Evolutionary conservation across 2,797 vertebrate genomes (phyloP), one percentile per base, ranked within the genome.

Genomic region (Arnoldichthys spilopterus): DNA sequence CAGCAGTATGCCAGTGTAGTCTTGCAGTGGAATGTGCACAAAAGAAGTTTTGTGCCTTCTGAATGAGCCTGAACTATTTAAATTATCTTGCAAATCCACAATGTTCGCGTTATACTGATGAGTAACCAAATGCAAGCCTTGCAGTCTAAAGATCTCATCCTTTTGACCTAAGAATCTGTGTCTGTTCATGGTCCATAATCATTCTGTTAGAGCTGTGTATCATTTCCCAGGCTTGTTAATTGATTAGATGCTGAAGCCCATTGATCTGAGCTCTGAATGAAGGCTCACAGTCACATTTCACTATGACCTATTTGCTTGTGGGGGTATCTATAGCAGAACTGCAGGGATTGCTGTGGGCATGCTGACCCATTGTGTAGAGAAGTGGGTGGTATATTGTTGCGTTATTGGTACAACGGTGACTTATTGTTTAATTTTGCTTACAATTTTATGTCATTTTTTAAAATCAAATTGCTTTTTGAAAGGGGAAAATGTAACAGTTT

Each of bases 161-260:
- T 34, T 18, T 80, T 75, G 54, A 72, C 78, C 34, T 6, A 0
- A 43, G 2, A 28, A 6, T 22, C 13, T 54, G 6, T 4, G 24
- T 74, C 80, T 24, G 1, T 43, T 54, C 13, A 24, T 7, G 20
- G 13, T 26, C 56, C 28, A 24, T 53, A 69, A 69, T 69, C 28
- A 13, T 49, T 78, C 2, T 5, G 2, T 32, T 47, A 18, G 53
- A 40, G 28, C 47, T 26, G 58, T 30, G 24, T 32, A 34, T 85
- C 78, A 71, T 83, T 81, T 75, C 72, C 61, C 67, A 76, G 85
- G 86, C 83, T 0, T 54, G 82, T 86, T 79, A 82, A 89, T 89
- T 67, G 87, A 90, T 77, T 6, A 82, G 49, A 78, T 81, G 83
- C 73, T 75, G 85, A 85, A 83, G 75, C 37, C 30, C 76, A 90